A percentile compares a stretch with the other conserved stretches of the same genome.
Conservation (phyloP, 2,797 vertebrate species). For the Arnoldichthys spilopterus region DNA sequence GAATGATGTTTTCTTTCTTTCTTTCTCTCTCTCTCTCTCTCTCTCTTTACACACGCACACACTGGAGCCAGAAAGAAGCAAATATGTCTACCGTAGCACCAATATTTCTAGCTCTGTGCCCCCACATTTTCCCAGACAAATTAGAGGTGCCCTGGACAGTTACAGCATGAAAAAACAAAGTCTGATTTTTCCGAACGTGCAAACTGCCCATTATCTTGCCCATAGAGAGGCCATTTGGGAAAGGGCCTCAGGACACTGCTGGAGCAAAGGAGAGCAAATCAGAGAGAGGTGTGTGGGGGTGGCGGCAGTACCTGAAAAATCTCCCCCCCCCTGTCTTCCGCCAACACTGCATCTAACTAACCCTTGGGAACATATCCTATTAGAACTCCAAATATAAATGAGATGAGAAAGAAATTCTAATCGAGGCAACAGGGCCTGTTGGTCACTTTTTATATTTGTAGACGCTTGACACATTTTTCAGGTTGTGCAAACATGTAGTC, state of each 20-base stretch:
- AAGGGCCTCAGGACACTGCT: conserved; percentile 75
- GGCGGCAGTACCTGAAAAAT: conserved; percentile 74
- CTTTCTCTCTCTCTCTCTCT: background rate
- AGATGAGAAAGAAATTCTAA: conserved; percentile 29
- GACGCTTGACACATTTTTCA: background rate
- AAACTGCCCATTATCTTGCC: conserved; percentile 85
- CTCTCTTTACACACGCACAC: no score
- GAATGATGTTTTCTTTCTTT: conserved; percentile 85
- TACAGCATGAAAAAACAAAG: conserved; percentile 80
- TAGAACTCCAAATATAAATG: conserved; percentile 72
- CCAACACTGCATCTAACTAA: conserved; percentile 75
- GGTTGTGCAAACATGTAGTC: background rate
- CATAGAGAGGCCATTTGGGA: conserved; percentile 84
- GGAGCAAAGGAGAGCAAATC: conserved; percentile 61
- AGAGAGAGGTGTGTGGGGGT: conserved; percentile 58
- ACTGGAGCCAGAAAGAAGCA: conserved; percentile 22
- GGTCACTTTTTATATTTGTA: conserved; percentile 5
- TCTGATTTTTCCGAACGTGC: conserved; percentile 86
- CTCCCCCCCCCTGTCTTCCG: conserved; percentile 65
- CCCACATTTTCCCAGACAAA: conserved; percentile 80
- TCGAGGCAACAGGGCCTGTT: background rate
- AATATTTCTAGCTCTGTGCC: conserved; percentile 51
- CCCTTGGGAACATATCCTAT: conserved; percentile 74
- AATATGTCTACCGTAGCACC: conserved; percentile 46
- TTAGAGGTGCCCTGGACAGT: conserved; percentile 79